Evolutionary conservation across 2,113 vertebrate species (phyloP).

Genomic region (Phainopepla nitens): DNA sequence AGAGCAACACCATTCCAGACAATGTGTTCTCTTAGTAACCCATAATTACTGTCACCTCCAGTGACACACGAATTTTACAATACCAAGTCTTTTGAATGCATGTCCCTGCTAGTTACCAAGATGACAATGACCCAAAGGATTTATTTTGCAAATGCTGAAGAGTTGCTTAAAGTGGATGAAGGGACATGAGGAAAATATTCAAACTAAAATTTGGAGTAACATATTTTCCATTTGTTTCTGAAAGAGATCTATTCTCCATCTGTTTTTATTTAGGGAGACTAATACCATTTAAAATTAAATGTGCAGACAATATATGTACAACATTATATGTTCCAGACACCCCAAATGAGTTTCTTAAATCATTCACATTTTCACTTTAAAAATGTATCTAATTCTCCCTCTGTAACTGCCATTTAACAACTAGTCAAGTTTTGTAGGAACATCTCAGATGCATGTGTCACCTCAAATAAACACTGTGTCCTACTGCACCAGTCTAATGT

Average conservation of each 20-base stretch:
- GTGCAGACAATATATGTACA: not conserved
- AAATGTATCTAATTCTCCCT: not conserved
- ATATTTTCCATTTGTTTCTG: not conserved
- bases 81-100: not conserved
- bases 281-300: not conserved
- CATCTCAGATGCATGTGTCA: not conserved
- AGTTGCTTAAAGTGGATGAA: not conserved
- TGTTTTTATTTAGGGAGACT: not conserved
- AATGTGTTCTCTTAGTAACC: not conserved
- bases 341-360: not conserved
- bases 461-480: not conserved
- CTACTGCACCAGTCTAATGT: not conserved
- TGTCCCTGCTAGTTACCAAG: not conserved
- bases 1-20: not conserved
- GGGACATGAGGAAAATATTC: not conserved
- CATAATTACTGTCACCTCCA: not conserved
- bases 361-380: not conserved
- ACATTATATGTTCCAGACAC: not conserved
- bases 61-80: not conserved
- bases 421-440: not conserved
- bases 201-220: not conserved
- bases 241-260: not conserved
- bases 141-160: not conserved
- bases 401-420: not conserved
- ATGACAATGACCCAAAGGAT: not conserved